These are phyloP conservation scores for Leptinotarsa texana DNA, from an alignment of 1,140 invertebrate species.

Conservation along the genomic window DNA sequence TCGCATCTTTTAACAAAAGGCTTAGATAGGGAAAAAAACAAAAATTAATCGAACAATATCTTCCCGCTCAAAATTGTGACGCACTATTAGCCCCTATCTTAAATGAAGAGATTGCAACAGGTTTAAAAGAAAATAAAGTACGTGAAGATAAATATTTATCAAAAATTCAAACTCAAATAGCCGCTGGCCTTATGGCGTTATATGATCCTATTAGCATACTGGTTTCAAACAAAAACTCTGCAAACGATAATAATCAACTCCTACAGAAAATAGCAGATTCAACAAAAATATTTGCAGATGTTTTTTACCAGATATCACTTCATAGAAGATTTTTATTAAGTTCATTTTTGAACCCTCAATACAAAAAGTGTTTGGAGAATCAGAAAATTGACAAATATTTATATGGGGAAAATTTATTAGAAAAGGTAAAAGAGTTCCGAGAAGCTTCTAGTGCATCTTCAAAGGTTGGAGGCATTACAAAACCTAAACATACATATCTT, in stretches of 20 bases:
- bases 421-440: neutral
- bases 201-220: neutral
- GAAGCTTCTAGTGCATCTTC: neutral
- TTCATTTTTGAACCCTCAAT: neutral
- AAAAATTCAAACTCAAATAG: neutral
- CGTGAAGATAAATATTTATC: neutral
- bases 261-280: too few relatives aligned
- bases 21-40: neutral
- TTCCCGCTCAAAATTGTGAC: neutral
- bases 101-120: neutral
- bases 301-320: neutral
- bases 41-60: neutral
- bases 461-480: neutral
- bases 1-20: neutral
- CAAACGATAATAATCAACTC: neutral
- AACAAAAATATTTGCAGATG: neutral
- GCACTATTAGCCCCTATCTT: neutral
- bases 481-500: too few relatives aligned
- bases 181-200: neutral
- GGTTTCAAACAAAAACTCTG: neutral
- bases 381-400: neutral
- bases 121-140: neutral
- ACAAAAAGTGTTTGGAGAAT: constrained; percentile 1
- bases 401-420: neutral
- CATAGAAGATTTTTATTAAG: constrained; percentile 5